Percentiles rank a stretch among this genome's conserved stretches.
Conservation (phyloP, 2,113 vertebrate species). For the Corythaeola cristata region DNA sequence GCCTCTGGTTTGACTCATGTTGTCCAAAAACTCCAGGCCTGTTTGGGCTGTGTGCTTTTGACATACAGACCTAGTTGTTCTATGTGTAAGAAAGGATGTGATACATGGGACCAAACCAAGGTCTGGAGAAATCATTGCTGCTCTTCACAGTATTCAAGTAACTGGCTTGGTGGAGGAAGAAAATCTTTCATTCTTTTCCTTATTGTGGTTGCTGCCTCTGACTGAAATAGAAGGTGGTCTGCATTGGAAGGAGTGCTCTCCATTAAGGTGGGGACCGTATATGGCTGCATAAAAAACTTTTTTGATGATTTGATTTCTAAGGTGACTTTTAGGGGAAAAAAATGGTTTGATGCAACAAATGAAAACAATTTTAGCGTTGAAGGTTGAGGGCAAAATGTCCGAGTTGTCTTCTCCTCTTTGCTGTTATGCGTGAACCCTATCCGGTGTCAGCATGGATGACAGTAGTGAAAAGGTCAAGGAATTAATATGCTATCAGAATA, state of each 20-base stretch:
- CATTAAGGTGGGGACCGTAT: neutral
- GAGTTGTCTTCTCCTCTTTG: neutral
- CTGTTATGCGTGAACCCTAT: neutral
- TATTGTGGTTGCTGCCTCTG: neutral
- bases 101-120: neutral
- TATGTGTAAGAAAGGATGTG: neutral
- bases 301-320: neutral
- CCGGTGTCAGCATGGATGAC: neutral
- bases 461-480: slow-evolving; percentile 29
- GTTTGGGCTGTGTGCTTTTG: neutral
- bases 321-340: neutral
- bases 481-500: slow-evolving; percentile 21
- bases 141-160: neutral
- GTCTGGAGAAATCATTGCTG: neutral
- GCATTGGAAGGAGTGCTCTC: neutral
- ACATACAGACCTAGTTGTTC: too few relatives aligned
- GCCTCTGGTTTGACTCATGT: neutral
- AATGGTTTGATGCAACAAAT: neutral
- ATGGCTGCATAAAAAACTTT: neutral
- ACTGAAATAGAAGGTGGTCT: neutral
- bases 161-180: neutral
- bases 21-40: neutral
- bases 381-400: neutral
- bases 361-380: neutral
- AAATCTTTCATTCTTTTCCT: neutral